phyloP scores from a whole-genome alignment of 2,113 vertebrate species.

The Mixornis gularis region DNA sequence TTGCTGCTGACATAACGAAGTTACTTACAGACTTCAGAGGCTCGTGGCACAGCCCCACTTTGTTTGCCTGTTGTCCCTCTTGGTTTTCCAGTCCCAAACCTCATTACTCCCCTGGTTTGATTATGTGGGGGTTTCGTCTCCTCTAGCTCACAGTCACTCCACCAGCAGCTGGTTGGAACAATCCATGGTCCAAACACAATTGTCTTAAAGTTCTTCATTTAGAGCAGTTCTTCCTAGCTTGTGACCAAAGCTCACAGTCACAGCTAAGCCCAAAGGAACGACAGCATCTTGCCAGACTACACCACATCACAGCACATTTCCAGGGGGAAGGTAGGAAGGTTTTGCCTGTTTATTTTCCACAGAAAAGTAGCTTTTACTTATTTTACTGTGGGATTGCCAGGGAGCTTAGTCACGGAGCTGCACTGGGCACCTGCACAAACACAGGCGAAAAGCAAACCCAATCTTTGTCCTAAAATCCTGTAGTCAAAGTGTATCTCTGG shows the following conservation, averaged over 20 bases:
- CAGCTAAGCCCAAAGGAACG: not conserved
- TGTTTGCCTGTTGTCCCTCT: not conserved
- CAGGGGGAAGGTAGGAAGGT: not conserved
- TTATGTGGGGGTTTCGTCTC: not conserved
- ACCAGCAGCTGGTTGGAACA: not conserved
- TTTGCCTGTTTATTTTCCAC: not conserved
- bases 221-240: not conserved
- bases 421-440: not conserved
- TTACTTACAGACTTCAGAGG: slow-evolving; percentile 25
- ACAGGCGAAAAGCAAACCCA: not conserved
- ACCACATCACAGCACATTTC: not conserved
- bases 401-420: not conserved
- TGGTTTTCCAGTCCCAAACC: slow-evolving; percentile 15
- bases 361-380: not conserved
- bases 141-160: not conserved
- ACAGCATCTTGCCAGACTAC: not conserved
- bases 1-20: slow-evolving; percentile 63
- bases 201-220: accelerated
- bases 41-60: not conserved
- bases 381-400: not conserved
- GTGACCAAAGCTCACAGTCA: not conserved
- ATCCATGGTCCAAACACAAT: not conserved
- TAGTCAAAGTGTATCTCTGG: not conserved
- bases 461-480: not conserved
- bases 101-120: slow-evolving; percentile 1